Percentiles rank a stretch among this genome's conserved stretches.
These are phyloP conservation scores for Polietes domitor DNA, from an alignment of 2,888 invertebrate genomes.

Conservation along the genomic window DNA sequence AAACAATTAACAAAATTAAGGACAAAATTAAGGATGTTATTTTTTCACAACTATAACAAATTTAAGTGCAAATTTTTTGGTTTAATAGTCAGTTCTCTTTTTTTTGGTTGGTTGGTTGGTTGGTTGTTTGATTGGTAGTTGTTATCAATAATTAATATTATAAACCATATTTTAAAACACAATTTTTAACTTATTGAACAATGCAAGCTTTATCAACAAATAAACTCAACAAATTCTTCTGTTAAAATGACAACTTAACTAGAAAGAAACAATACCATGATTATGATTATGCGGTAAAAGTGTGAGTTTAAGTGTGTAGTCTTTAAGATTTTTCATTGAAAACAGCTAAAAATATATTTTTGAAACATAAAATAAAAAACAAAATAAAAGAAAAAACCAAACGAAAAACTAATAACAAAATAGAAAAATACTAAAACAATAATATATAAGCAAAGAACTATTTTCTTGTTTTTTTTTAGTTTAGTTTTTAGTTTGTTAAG, in stretches of 20 bases:
- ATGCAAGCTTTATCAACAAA: slow-evolving; percentile 65
- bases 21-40: slow-evolving; percentile 16
- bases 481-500: background rate
- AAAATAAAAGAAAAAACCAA: background rate
- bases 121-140: slow-evolving; percentile 23
- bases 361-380: slow-evolving; percentile 11
- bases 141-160: slow-evolving; percentile 48
- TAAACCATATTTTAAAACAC: slow-evolving; percentile 65
- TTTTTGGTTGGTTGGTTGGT: slow-evolving; percentile 37
- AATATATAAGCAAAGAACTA: slow-evolving; percentile 4
- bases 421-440: background rate
- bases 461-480: slow-evolving; percentile 1
- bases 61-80: slow-evolving; percentile 59
- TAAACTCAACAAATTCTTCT: slow-evolving; percentile 57
- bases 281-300: slow-evolving; percentile 58
- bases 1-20: too few relatives aligned
- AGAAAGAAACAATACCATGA: slow-evolving; percentile 29
- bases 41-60: slow-evolving; percentile 61
- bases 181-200: slow-evolving; percentile 63
- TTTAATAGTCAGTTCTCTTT: slow-evolving; percentile 18
- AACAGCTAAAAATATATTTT: slow-evolving; percentile 17
- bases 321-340: slow-evolving; percentile 26
- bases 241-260: slow-evolving; percentile 53
- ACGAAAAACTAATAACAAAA: background rate
- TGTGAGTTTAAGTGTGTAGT: slow-evolving; percentile 58